A percentile compares a stretch with the other conserved stretches of the same genome.
Conservation (phyloP, 2,888 invertebrate genomes). For the Chaitophorus viminalis region DNA sequence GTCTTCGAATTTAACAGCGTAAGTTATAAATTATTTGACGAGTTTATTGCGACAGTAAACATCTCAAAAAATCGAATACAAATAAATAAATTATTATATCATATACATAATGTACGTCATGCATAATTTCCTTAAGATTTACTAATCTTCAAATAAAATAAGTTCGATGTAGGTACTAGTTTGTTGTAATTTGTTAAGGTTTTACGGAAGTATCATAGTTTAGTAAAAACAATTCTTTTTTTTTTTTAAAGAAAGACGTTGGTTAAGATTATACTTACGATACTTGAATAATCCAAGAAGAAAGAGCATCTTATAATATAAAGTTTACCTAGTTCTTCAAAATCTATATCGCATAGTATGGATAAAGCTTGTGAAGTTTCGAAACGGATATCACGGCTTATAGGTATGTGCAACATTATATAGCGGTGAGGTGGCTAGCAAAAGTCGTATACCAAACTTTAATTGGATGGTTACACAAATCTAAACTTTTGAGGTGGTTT, state of each 20-base stretch:
- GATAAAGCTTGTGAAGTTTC: conserved; percentile 27
- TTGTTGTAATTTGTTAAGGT: background rate
- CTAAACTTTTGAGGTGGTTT: conserved; percentile 35
- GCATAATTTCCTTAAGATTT: background rate
- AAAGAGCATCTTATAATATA: background rate
- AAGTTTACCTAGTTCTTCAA: conserved; percentile 4
- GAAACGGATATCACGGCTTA: conserved; percentile 27
- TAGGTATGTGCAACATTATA: conserved; percentile 15
- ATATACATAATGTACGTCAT: too few relatives aligned
- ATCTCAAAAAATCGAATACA: too few relatives aligned
- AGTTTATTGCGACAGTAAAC: too few relatives aligned
- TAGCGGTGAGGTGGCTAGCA: background rate
- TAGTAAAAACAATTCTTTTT: background rate
- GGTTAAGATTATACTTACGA: background rate
- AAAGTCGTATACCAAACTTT: conserved; percentile 58
- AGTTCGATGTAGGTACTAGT: background rate
- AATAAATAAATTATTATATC: too few relatives aligned
- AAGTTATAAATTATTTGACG: too few relatives aligned
- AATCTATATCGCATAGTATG: background rate
- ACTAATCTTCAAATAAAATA: background rate
- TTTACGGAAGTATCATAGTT: background rate
- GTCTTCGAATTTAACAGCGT: too few relatives aligned
- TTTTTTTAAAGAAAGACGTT: background rate
- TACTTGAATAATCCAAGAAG: background rate
- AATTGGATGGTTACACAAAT: conserved; percentile 54